A percentile compares a stretch with the other conserved stretches of the same genome.
These are phyloP conservation scores for human DNA, from an alignment of 2,113 vertebrate genomes.

Conservation along the genomic window GRCh38 chr14:21480001-21480500, in stretches of 20 bases:
- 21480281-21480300: neutral
- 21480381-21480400: neutral
- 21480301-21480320: neutral
- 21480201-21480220: too few relatives aligned
- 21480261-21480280: neutral
- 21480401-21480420: neutral
- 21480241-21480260: neutral
- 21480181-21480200: too few relatives aligned
- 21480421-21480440: neutral
- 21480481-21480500: neutral
- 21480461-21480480: neutral
- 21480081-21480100: too few relatives aligned
- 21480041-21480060: too few relatives aligned
- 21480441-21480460: neutral
- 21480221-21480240: neutral
- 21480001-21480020: too few relatives aligned
- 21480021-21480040: too few relatives aligned
- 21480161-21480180: too few relatives aligned
- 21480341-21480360: constrained; percentile 2
- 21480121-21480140: too few relatives aligned
- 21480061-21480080: too few relatives aligned
- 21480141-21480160: neutral
- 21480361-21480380: neutral
- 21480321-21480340: neutral
- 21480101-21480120: too few relatives aligned